These are phyloP conservation scores for Tenthredo livida DNA, from an alignment of 2,888 invertebrate species.

Conservation along the genomic window DNA sequence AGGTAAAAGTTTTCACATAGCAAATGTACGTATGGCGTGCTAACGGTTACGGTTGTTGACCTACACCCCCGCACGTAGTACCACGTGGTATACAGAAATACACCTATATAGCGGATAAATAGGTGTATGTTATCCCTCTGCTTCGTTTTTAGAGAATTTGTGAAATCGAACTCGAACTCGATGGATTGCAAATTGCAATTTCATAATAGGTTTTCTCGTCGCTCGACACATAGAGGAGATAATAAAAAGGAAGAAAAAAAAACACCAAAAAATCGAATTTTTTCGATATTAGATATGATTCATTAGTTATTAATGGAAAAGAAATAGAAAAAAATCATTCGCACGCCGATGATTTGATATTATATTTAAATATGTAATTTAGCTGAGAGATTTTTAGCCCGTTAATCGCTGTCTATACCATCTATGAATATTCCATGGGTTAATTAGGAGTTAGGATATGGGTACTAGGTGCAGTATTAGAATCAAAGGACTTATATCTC, in stretches of 20 bases:
- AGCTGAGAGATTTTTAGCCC: neutral
- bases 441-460: neutral
- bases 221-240: too few relatives aligned
- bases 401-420: neutral
- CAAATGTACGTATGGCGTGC: conserved; percentile 27
- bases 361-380: too few relatives aligned
- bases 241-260: too few relatives aligned
- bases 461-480: neutral
- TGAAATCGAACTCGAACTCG: too few relatives aligned
- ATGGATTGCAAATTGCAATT: too few relatives aligned
- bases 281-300: too few relatives aligned
- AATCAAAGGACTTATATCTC: neutral
- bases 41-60: conserved; percentile 2
- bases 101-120: neutral
- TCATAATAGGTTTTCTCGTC: too few relatives aligned
- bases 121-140: neutral
- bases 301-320: too few relatives aligned
- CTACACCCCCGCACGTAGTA: neutral
- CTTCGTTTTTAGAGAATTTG: too few relatives aligned
- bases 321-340: neutral
- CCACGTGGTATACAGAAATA: neutral
- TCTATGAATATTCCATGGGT: neutral
- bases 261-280: too few relatives aligned
- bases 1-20: conserved; percentile 4
- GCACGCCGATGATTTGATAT: neutral